These are phyloP conservation scores for Rhyzopertha dominica DNA, from an alignment of 1,140 invertebrate genomes.

Conservation along the genomic window DNA sequence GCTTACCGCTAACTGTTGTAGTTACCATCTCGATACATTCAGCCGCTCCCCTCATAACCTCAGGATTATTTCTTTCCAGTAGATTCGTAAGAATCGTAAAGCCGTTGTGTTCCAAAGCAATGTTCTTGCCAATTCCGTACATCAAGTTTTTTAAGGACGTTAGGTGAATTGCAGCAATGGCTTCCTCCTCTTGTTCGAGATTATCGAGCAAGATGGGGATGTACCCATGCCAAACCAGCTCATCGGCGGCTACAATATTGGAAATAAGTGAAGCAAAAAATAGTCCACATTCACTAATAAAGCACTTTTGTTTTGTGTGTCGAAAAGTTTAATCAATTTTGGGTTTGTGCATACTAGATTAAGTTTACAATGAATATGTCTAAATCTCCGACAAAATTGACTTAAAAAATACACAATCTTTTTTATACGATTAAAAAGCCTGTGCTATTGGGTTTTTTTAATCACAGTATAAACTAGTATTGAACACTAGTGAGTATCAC, in stretches of 20 bases:
- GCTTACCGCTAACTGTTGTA: constrained; percentile 24
- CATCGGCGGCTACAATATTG: constrained; percentile 31
- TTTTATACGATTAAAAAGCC: too few relatives aligned
- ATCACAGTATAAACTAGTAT: too few relatives aligned
- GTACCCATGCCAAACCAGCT: constrained; percentile 30
- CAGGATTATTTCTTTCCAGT: constrained; percentile 19
- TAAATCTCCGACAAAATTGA: too few relatives aligned
- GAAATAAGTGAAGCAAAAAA: constrained; percentile 1
- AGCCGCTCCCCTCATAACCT: constrained; percentile 19
- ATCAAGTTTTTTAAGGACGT: constrained; percentile 29
- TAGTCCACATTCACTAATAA: neutral
- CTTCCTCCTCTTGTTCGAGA: constrained; percentile 21
- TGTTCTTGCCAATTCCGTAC: constrained; percentile 31
- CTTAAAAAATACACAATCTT: too few relatives aligned
- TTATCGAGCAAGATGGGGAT: constrained; percentile 26
- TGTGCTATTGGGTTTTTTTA: too few relatives aligned
- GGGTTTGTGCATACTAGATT: too few relatives aligned
- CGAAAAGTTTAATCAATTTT: too few relatives aligned
- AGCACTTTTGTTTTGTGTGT: too few relatives aligned
- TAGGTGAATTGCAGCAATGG: constrained; percentile 25
- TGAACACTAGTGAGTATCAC: too few relatives aligned
- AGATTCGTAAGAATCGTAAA: constrained; percentile 25
- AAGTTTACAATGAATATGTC: too few relatives aligned
- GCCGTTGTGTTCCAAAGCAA: constrained; percentile 27
- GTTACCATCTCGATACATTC: constrained; percentile 26